Conservation (phyloP, 1,140 invertebrate species). For the Ips nitidus region DNA sequence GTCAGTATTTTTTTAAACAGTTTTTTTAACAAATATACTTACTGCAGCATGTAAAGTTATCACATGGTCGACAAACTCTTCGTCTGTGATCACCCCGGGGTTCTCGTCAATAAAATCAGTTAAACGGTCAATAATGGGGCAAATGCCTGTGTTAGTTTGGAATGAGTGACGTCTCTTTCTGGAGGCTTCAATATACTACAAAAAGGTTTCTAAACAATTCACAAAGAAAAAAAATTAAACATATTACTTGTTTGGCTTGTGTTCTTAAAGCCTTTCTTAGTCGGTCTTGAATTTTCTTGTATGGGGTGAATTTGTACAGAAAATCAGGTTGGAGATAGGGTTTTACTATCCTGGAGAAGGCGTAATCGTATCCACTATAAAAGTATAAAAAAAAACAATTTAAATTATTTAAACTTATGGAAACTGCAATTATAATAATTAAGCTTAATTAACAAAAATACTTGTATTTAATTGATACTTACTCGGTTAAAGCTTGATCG, state of each 20-base stretch:
- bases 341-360: constrained; percentile 30
- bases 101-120: constrained; percentile 15
- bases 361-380: constrained; percentile 30
- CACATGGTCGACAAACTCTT: constrained; percentile 34
- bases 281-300: constrained; percentile 21
- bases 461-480: constrained; percentile 10
- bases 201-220: no score
- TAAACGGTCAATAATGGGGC: constrained; percentile 36
- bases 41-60: constrained; percentile 36
- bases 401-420: no score
- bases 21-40: constrained; percentile 12
- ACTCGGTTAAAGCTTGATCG: constrained; percentile 21
- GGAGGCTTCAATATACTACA: constrained; percentile 8
- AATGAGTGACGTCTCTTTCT: constrained; percentile 20
- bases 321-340: constrained; percentile 32
- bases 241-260: background rate
- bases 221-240: no score
- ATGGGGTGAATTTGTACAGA: constrained; percentile 26
- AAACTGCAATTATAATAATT: no score
- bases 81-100: background rate
- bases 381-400: background rate
- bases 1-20: constrained; percentile 24
- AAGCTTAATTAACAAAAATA: no score
- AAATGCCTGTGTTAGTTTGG: constrained; percentile 4
- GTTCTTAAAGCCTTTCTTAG: background rate